phyloP scores from a whole-genome alignment of 2,888 invertebrate species.

The Chelonus formosanus region DNA sequence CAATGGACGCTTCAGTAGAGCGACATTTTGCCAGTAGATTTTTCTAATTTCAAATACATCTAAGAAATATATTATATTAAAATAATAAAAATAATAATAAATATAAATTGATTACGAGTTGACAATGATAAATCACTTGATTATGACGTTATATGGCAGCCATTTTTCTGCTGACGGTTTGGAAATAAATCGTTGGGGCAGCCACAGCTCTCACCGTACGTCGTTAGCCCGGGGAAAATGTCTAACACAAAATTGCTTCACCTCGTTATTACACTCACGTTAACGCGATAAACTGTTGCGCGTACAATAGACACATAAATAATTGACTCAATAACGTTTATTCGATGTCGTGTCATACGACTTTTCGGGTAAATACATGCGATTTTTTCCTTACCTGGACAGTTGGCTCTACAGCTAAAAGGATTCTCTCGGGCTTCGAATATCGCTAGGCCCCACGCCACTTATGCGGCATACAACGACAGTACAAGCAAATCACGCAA shows the following conservation, averaged over 20 bases:
- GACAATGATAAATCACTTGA: conserved; percentile 11
- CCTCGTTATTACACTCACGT: conserved; percentile 23
- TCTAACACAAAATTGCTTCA: conserved; percentile 25
- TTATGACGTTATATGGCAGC: conserved; percentile 30
- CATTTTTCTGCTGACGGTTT: conserved; percentile 27
- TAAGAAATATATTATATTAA: background rate
- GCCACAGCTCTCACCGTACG: conserved; percentile 20
- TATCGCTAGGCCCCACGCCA: conserved; percentile 73
- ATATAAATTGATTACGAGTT: background rate
- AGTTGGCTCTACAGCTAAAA: conserved; percentile 69
- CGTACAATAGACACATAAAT: conserved; percentile 21
- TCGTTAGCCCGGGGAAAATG: conserved; percentile 17
- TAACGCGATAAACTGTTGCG: conserved; percentile 22
- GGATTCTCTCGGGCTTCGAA: conserved; percentile 69
- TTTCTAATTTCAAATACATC: background rate
- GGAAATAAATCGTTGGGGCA: conserved; percentile 24
- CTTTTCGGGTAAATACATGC: conserved; percentile 27
- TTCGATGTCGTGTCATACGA: conserved; percentile 26
- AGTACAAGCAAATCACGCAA: conserved; percentile 62
- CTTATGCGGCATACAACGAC: conserved; percentile 70
- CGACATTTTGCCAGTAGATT: conserved; percentile 28
- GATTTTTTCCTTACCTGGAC: conserved; percentile 69
- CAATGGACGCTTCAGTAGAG: conserved; percentile 30
- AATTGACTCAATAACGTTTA: conserved; percentile 47
- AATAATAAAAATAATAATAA: background rate